These are phyloP conservation scores for Cephalopterus ornatus DNA, from an alignment of 2,113 vertebrate species.

Conservation along the genomic window DNA sequence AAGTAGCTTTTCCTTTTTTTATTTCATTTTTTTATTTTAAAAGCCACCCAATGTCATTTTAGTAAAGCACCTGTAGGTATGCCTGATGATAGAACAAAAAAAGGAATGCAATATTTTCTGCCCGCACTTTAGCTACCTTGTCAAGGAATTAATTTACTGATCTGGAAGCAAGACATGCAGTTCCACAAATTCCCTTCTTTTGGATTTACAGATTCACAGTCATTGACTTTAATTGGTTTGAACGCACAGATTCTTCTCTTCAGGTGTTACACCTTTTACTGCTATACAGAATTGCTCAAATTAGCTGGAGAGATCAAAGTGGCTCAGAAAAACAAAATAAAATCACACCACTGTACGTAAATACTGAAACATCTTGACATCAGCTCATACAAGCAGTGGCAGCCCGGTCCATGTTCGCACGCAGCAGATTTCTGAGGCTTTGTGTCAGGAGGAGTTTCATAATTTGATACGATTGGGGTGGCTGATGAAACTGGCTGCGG, in stretches of 20 bases:
- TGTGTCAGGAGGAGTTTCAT: constrained; percentile 61
- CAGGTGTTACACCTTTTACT: constrained; percentile 53
- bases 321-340: not conserved
- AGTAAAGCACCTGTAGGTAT: constrained; percentile 72
- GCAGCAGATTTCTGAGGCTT: constrained; percentile 64
- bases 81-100: constrained; percentile 51
- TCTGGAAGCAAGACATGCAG: constrained; percentile 64
- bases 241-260: constrained; percentile 22
- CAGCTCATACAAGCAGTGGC: constrained; percentile 68
- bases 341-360: constrained; percentile 65
- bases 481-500: constrained; percentile 46
- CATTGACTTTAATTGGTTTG: constrained; percentile 40
- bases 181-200: constrained; percentile 57
- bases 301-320: constrained; percentile 57
- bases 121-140: constrained; percentile 27
- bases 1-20: not conserved
- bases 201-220: constrained; percentile 61
- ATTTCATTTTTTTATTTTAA: not conserved
- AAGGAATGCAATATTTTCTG: constrained; percentile 37
- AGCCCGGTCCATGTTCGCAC: constrained; percentile 46
- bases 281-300: constrained; percentile 60
- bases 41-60: constrained; percentile 38
- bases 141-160: constrained; percentile 55
- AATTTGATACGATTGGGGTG: constrained; percentile 52
- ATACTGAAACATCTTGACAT: constrained; percentile 68